Percentiles rank a stretch among this genome's conserved stretches.
phyloP scores from a whole-genome alignment of 1,140 invertebrate species.

The Melanaphis sacchari region DNA sequence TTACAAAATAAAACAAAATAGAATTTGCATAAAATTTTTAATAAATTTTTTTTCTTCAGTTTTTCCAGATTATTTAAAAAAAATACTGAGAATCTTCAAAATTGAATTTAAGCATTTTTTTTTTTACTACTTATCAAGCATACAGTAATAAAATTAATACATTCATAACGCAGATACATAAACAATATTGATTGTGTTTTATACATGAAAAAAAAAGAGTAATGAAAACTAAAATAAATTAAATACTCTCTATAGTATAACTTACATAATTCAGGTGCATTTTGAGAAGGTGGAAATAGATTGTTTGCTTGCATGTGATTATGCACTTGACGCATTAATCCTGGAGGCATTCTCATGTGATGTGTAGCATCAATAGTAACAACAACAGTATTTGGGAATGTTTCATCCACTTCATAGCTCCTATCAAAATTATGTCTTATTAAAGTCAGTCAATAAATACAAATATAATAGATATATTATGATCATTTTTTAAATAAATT shows the following conservation, averaged over 20 bases:
- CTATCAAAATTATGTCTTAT: background rate
- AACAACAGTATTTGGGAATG: slow-evolving; percentile 54
- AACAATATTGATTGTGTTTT: no score
- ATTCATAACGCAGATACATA: no score
- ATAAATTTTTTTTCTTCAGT: no score
- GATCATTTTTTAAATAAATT: background rate
- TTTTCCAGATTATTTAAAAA: no score
- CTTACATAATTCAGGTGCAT: slow-evolving; percentile 14
- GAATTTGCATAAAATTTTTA: no score
- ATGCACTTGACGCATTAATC: slow-evolving; percentile 44
- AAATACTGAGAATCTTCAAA: no score
- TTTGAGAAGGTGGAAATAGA: background rate
- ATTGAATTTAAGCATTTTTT: no score
- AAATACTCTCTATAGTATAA: background rate
- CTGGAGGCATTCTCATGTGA: slow-evolving; percentile 48
- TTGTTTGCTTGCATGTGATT: slow-evolving; percentile 9
- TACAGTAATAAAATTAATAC: no score
- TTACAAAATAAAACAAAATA: no score
- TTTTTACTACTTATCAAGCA: no score
- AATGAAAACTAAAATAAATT: background rate
- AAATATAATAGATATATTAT: background rate
- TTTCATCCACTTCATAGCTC: slow-evolving; percentile 51
- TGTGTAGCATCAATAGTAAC: slow-evolving; percentile 55
- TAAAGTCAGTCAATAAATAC: background rate
- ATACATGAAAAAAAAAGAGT: background rate